Evolutionary conservation across 2,888 invertebrate genomes (phyloP).

Genomic region (Euphydryas editha): DNA sequence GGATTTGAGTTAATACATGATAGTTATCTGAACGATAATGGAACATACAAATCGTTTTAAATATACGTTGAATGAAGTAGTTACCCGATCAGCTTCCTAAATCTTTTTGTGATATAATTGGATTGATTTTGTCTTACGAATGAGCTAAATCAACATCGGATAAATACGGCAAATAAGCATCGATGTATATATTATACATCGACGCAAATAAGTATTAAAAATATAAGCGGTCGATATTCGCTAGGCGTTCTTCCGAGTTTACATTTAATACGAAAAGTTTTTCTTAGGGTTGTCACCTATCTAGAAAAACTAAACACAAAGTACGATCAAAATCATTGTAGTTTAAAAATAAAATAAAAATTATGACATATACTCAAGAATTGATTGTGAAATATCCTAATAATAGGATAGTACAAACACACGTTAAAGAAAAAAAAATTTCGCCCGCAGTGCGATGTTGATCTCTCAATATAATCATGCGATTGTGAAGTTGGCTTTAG

Average conservation of each 20-base stretch:
- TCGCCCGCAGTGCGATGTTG: slow-evolving; percentile 22
- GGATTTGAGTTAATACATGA: background rate
- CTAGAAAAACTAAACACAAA: no score
- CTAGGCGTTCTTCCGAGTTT: no score
- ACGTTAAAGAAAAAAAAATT: slow-evolving; percentile 19
- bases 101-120: no score
- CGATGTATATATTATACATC: no score
- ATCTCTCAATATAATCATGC: slow-evolving; percentile 30
- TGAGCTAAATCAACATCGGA: no score
- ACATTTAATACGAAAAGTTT: background rate
- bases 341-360: no score
- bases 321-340: no score
- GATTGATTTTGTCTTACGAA: no score
- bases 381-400: background rate
- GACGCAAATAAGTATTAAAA: no score
- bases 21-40: background rate
- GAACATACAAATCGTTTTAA: slow-evolving; percentile 2
- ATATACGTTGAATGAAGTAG: slow-evolving; percentile 8
- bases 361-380: background rate
- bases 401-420: slow-evolving; percentile 7
- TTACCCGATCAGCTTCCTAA: background rate
- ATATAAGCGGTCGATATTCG: no score
- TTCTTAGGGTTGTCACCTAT: no score
- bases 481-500: slow-evolving; percentile 34
- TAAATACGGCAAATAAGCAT: background rate